A percentile compares a stretch with the other conserved stretches of the same genome.
phyloP scores from a whole-genome alignment of 2,113 vertebrate species.

The Monarcha castaneiventris region DNA sequence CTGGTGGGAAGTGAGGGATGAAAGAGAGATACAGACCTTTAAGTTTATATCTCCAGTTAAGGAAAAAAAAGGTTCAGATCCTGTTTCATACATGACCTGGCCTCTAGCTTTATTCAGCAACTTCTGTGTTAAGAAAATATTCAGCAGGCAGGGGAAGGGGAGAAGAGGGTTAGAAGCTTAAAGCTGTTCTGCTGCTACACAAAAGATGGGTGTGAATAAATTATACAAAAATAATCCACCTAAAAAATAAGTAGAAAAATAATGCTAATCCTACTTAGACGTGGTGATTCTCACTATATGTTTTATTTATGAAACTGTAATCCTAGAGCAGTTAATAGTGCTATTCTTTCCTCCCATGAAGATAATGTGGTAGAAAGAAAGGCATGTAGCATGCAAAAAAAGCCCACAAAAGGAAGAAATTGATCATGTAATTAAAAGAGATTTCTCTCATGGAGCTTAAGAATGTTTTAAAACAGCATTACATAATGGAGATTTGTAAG shows the following conservation, averaged over 20 bases:
- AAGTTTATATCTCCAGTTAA: not conserved
- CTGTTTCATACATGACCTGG: not conserved
- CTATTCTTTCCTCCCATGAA: not conserved
- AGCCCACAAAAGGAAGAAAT: not conserved
- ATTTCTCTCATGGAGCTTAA: not conserved
- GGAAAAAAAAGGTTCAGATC: not conserved
- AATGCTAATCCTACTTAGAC: not conserved
- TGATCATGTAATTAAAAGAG: not conserved
- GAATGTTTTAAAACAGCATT: not conserved
- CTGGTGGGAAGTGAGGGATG: not conserved
- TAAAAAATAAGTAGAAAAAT: slow-evolving; percentile 13
- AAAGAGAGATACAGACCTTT: not conserved
- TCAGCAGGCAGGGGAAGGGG: not conserved
- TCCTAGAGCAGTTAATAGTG: not conserved
- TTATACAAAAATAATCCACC: not conserved
- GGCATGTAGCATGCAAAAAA: not conserved
- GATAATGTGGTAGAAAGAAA: not conserved
- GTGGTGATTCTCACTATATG: not conserved
- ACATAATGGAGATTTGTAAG: not conserved
- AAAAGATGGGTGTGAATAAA: not conserved
- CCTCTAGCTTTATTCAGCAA: not conserved
- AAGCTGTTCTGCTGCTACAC: not conserved
- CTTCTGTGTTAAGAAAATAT: not conserved
- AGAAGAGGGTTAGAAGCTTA: not conserved
- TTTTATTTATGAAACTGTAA: slow-evolving; percentile 22